phyloP scores from a whole-genome alignment of 2,888 invertebrate genomes.

The Polyommatus iphigenia region DNA sequence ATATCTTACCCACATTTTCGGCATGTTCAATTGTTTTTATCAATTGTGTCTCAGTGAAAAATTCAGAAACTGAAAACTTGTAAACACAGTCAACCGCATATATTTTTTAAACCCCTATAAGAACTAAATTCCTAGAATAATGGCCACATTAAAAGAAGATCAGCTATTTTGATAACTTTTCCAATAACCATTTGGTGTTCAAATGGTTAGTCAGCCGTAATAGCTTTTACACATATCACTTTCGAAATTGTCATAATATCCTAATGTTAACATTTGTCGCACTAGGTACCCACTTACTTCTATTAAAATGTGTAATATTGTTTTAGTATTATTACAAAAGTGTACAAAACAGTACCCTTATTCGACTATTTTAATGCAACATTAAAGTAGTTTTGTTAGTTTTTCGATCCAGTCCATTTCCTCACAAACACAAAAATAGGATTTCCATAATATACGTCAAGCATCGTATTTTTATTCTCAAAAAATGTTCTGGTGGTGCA shows the following conservation, averaged over 20 bases:
- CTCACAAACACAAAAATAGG: no score
- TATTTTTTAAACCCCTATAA: background rate
- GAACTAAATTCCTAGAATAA: constrained; percentile 5
- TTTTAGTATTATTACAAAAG: background rate
- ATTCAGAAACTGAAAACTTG: background rate
- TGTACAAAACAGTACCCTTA: background rate
- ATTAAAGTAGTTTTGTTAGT: background rate
- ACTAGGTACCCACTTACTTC: constrained; percentile 14
- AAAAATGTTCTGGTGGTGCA: no score
- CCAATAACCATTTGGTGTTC: constrained; percentile 24
- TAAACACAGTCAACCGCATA: background rate
- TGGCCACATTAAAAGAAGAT: constrained; percentile 20
- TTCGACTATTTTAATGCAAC: background rate
- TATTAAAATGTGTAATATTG: background rate
- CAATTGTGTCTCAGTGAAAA: background rate
- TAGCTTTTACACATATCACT: constrained; percentile 23
- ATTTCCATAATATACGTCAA: no score
- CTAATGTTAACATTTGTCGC: constrained; percentile 25
- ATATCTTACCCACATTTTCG: no score
- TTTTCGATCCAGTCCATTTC: no score
- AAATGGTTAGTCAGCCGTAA: constrained; percentile 9
- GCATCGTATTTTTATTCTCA: no score
- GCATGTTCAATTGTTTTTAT: no score
- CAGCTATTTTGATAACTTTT: constrained; percentile 25
- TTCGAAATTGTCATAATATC: constrained; percentile 7